Conservation (phyloP, 2,888 invertebrate genomes). For the Pedicia rivosa region DNA sequence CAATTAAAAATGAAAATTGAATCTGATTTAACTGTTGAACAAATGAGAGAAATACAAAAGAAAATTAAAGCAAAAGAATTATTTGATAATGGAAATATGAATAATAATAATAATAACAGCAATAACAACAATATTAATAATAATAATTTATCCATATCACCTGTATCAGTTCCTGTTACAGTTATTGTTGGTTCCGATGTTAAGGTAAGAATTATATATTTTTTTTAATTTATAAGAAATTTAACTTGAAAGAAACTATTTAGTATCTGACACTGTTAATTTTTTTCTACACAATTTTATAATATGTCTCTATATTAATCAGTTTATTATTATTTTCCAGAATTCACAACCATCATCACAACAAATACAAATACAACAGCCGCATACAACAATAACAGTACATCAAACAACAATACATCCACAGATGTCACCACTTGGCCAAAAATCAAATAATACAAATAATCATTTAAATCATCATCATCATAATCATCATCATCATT, state of each 20-base stretch:
- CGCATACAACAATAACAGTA: constrained; percentile 14
- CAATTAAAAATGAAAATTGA: constrained; percentile 2
- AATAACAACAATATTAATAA: constrained; percentile 2
- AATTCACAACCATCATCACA: constrained; percentile 8
- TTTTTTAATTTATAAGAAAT: background rate
- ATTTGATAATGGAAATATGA: background rate
- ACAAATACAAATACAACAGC: constrained; percentile 14
- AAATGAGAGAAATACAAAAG: constrained; percentile 13
- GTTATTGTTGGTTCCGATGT: constrained; percentile 12
- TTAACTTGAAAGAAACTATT: background rate
- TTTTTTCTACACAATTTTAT: too few species aligned
- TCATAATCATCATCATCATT: background rate
- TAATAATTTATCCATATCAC: background rate
- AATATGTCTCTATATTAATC: too few species aligned
- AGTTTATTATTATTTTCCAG: background rate
- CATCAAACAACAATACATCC: constrained; percentile 15
- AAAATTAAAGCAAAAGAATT: constrained; percentile 11
- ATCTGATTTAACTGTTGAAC: constrained; percentile 12
- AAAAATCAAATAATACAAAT: constrained; percentile 6
- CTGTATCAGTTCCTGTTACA: constrained; percentile 13
- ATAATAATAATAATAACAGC: background rate
- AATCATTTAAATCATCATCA: constrained; percentile 4
- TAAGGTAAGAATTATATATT: background rate
- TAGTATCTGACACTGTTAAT: too few species aligned
- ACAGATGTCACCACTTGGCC: constrained; percentile 8